Evolutionary conservation across 2,797 vertebrate species (phyloP).

Genomic region (Rhabdophis nuchalis): DNA sequence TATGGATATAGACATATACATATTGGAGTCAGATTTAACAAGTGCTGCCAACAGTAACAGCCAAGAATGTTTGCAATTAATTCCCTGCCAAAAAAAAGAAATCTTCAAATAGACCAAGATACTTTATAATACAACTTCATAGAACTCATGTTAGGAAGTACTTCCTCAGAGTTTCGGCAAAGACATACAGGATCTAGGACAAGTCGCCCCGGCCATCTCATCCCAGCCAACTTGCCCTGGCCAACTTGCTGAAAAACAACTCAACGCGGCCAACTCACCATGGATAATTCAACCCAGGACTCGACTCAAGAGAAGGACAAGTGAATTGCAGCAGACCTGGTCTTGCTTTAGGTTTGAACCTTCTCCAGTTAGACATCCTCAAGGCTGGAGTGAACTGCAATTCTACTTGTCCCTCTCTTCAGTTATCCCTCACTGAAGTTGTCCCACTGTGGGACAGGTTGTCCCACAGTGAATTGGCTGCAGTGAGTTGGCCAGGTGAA

Average conservation of each 20-base stretch:
- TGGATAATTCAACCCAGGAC: background rate
- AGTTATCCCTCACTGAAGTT: background rate
- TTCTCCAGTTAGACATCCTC: background rate
- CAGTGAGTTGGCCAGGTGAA: background rate
- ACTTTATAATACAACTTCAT: background rate
- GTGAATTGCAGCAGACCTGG: background rate
- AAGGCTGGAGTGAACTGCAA: background rate
- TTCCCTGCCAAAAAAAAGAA: constrained; percentile 35
- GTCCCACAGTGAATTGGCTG: background rate
- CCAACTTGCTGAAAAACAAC: background rate
- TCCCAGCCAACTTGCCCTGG: accelerated
- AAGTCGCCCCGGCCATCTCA: background rate
- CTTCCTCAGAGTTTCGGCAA: accelerated
- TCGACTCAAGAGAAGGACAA: background rate
- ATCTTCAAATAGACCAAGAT: background rate
- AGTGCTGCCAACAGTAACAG: background rate
- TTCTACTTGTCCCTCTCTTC: background rate
- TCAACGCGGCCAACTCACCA: background rate
- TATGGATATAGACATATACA: background rate
- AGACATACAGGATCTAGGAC: background rate
- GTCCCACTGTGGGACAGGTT: background rate
- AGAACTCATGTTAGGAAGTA: constrained; percentile 40
- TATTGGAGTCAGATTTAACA: constrained; percentile 16
- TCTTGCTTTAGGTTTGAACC: background rate
- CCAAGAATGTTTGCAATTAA: background rate